Percentiles rank a stretch among this genome's conserved stretches.
Evolutionary conservation across 1,140 invertebrate species (phyloP).

Genomic region (Eufriesea mexicana): DNA sequence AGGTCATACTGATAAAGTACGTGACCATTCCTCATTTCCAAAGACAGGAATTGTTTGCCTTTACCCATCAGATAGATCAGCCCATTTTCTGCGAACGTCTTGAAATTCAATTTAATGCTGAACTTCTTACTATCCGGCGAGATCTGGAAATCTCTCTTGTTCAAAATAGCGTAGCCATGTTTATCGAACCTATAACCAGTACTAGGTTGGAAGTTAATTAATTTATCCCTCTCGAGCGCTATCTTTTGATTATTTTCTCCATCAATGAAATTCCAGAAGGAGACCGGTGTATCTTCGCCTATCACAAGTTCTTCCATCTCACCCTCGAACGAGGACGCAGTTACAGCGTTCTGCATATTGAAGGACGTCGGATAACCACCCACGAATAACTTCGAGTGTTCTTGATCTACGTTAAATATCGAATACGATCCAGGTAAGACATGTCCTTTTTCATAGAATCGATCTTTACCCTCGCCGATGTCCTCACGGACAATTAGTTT

Average conservation of each 20-base stretch:
- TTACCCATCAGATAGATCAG: conserved; percentile 93
- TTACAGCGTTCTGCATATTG: conserved; percentile 87
- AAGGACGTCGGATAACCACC: conserved; percentile 92
- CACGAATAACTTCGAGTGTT: conserved; percentile 94
- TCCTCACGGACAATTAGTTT: conserved; percentile 92
- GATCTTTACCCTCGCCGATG: conserved; percentile 84
- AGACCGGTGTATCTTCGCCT: conserved; percentile 93
- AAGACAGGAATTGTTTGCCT: conserved; percentile 89
- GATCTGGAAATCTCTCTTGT: conserved; percentile 84
- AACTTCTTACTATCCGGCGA: conserved; percentile 84
- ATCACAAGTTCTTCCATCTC: conserved; percentile 95
- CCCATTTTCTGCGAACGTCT: conserved; percentile 93
- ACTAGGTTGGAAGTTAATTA: conserved; percentile 84
- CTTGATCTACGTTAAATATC: conserved; percentile 93
- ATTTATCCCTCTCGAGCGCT: conserved; percentile 87
- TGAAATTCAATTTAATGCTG: conserved; percentile 88
- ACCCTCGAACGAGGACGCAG: conserved; percentile 91
- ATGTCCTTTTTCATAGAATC: conserved; percentile 83
- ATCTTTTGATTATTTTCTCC: conserved; percentile 89
- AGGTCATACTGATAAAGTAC: conserved; percentile 89
- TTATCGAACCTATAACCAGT: conserved; percentile 94
- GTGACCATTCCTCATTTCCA: conserved; percentile 91
- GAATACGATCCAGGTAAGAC: conserved; percentile 88
- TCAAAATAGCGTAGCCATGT: conserved; percentile 90
- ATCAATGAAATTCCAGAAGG: conserved; percentile 96